Evolutionary conservation across 2,888 invertebrate species (phyloP).

Genomic region (Octonoba sinensis): DNA sequence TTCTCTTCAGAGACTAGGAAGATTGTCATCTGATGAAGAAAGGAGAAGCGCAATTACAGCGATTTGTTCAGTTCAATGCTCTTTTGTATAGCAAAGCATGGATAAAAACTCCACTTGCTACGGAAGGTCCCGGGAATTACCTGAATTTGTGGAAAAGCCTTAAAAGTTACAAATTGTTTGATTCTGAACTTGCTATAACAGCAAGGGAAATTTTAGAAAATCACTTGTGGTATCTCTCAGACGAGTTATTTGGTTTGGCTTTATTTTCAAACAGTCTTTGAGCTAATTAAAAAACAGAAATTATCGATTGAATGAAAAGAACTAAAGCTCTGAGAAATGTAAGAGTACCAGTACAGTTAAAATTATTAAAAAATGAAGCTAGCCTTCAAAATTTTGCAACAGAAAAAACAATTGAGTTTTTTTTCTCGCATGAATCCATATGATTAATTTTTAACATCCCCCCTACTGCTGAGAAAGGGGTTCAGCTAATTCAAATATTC

Average conservation of each 20-base stretch:
- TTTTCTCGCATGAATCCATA: neutral
- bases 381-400: neutral
- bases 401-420: neutral
- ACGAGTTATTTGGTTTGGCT: conserved; percentile 2
- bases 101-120: conserved; percentile 2
- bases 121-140: neutral
- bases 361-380: conserved; percentile 2
- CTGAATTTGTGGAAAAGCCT: conserved; percentile 13
- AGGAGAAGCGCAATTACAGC: neutral
- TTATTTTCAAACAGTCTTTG: neutral
- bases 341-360: too few species aligned
- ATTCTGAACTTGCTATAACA: conserved; percentile 6
- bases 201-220: conserved; percentile 5
- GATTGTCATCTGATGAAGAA: neutral
- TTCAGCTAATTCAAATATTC: neutral
- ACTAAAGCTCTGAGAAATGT: neutral
- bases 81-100: conserved; percentile 5
- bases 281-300: neutral
- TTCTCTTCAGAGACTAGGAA: neutral
- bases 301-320: neutral
- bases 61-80: conserved; percentile 3
- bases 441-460: neutral
- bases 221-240: conserved; percentile 8
- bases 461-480: neutral
- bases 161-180: neutral